These are phyloP conservation scores for Oostethus manadensis DNA, from an alignment of 2,113 vertebrate species.

Conservation along the genomic window DNA sequence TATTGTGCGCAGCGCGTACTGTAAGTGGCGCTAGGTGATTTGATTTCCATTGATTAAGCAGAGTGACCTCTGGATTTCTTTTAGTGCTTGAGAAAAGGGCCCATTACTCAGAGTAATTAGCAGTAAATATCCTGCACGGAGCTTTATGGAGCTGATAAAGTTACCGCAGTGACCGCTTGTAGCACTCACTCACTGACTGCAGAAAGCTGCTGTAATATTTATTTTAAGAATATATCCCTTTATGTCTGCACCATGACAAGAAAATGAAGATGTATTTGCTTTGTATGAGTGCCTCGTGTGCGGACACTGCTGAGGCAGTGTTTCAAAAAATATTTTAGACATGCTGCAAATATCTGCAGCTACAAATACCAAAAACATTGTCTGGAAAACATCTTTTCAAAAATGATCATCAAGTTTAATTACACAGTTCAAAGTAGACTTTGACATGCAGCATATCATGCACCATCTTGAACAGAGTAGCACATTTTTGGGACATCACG, in stretches of 20 bases:
- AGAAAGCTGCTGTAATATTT: background rate
- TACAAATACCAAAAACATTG: too few relatives aligned
- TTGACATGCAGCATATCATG: too few relatives aligned
- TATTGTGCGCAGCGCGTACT: background rate
- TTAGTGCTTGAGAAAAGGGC: constrained; percentile 1
- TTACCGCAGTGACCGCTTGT: background rate
- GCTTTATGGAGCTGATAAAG: constrained; percentile 3
- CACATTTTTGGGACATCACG: too few relatives aligned
- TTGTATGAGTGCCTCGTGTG: background rate
- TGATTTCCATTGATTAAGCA: constrained; percentile 4
- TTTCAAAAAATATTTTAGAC: too few relatives aligned
- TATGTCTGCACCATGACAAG: background rate
- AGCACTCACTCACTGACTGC: background rate
- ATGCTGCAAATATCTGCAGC: too few relatives aligned
- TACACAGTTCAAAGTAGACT: too few relatives aligned
- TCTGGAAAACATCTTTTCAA: too few relatives aligned
- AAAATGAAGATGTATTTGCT: background rate
- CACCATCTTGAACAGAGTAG: too few relatives aligned
- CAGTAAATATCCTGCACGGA: background rate
- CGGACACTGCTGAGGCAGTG: too few relatives aligned
- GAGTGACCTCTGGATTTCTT: background rate
- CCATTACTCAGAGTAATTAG: constrained; percentile 12
- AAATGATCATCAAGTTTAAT: too few relatives aligned
- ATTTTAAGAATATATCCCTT: background rate
- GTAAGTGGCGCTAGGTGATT: background rate